Conservation (phyloP, 2,113 vertebrate species). For the Brachypteracias leptosomus region DNA sequence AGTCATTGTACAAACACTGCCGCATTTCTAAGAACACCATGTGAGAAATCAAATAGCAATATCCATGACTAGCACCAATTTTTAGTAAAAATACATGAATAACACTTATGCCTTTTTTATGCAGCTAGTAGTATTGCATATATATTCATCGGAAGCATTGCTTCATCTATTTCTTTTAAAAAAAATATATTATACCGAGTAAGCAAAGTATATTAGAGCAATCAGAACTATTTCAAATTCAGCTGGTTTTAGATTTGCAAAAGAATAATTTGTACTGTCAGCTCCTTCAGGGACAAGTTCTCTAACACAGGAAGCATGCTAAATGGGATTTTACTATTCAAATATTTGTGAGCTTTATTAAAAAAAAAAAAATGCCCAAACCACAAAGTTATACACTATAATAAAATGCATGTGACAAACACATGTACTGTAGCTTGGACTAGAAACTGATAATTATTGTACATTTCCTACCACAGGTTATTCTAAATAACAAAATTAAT, state of each 20-base stretch:
- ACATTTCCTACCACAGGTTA: neutral
- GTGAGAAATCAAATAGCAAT: neutral
- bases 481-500: neutral
- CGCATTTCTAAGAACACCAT: neutral
- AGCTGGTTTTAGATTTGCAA: neutral
- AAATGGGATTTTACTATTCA: neutral
- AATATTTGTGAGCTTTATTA: neutral
- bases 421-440: neutral
- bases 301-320: neutral
- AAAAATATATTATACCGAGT: neutral
- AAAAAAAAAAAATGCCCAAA: neutral
- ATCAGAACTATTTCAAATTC: conserved; percentile 18
- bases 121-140: neutral
- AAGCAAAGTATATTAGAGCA: neutral
- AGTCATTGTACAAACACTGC: neutral
- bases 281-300: neutral
- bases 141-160: neutral
- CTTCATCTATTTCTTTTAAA: neutral
- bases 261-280: neutral
- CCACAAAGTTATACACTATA: neutral
- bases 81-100: neutral
- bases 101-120: neutral
- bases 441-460: neutral
- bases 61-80: neutral
- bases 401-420: neutral